Conservation (phyloP, 2,888 invertebrate genomes). For the Didymodactylos carnosus region DNA sequence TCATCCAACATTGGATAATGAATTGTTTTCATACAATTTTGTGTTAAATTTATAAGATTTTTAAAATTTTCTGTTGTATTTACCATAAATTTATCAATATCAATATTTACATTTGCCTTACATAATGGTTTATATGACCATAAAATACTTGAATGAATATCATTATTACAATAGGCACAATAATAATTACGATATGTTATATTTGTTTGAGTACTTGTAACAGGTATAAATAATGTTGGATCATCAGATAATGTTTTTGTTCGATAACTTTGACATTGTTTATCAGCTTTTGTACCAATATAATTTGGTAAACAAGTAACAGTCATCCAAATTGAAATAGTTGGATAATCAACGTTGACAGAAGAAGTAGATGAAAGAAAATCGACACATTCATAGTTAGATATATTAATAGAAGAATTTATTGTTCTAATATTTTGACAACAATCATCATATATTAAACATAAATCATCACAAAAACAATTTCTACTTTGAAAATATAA, state of each 20-base stretch:
- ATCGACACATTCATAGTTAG: background rate
- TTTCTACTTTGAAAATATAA: background rate
- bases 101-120: background rate
- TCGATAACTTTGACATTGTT: background rate
- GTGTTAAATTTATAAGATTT: background rate
- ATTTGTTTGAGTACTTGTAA: background rate
- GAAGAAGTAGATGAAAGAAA: background rate
- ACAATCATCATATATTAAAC: background rate
- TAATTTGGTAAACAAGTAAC: background rate
- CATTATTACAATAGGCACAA: background rate
- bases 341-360: too few species aligned
- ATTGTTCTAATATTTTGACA: background rate
- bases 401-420: too few species aligned
- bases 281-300: background rate
- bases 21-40: background rate
- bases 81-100: background rate
- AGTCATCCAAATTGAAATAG: background rate
- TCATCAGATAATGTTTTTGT: background rate
- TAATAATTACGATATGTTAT: background rate
- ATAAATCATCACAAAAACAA: background rate
- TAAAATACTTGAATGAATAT: background rate
- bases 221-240: background rate
- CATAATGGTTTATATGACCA: background rate
- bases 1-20: background rate
- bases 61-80: background rate